phyloP scores from a whole-genome alignment of 1,140 invertebrate species.

The Lepidurus couesii region DNA sequence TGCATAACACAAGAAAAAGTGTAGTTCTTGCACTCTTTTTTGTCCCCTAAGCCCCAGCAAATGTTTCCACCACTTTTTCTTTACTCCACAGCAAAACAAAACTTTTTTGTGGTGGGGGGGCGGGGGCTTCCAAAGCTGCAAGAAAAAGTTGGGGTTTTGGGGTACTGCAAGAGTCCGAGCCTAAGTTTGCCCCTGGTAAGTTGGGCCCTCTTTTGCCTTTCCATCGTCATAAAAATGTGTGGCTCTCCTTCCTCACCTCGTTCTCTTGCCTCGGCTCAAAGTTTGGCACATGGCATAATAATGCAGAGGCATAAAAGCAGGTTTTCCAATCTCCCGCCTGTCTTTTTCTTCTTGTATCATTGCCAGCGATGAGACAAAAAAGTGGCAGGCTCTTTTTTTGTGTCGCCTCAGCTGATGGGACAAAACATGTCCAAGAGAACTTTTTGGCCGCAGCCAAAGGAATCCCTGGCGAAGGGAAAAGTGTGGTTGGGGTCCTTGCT shows the following conservation, averaged over 20 bases:
- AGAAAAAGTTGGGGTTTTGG: too few relatives aligned
- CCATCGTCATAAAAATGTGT: neutral
- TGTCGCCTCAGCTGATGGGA: constrained; percentile 20
- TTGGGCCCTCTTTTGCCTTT: neutral
- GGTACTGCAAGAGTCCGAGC: too few relatives aligned
- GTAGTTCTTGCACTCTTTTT: too few relatives aligned
- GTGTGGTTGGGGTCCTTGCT: neutral
- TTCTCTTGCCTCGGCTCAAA: neutral
- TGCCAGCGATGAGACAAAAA: neutral
- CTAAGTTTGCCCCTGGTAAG: too few relatives aligned
- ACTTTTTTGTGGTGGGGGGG: too few relatives aligned
- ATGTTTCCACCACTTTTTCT: too few relatives aligned
- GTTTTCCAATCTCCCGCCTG: constrained; percentile 12
- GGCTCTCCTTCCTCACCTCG: neutral
- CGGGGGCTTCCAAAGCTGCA: too few relatives aligned
- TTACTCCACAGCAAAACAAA: too few relatives aligned
- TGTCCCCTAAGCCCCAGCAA: too few relatives aligned
- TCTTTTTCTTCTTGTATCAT: constrained; percentile 5
- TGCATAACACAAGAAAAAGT: too few relatives aligned
- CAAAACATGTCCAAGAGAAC: constrained; percentile 6
- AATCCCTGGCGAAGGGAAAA: neutral
- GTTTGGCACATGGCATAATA: constrained; percentile 2
- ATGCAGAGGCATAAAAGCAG: neutral
- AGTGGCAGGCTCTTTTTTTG: neutral
- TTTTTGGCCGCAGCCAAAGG: neutral